Evolutionary conservation across 2,888 invertebrate genomes (phyloP).

Genomic region (Capitulum mitella): DNA sequence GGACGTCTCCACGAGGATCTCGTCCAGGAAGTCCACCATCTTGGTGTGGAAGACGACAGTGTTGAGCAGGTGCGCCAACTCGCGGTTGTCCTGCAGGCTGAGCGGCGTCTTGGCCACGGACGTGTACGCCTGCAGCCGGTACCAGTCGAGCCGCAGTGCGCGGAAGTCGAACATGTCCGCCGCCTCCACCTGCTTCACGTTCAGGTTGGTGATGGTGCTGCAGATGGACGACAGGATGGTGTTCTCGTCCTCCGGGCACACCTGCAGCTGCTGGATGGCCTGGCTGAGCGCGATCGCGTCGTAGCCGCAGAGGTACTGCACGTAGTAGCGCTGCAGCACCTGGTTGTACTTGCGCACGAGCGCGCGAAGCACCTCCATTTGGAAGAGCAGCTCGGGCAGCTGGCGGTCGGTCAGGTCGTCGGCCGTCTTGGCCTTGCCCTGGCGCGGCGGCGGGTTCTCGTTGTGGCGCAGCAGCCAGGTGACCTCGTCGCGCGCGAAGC

Average conservation of each 20-base stretch:
- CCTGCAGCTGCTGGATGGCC: constrained; percentile 65
- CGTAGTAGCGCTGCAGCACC: constrained; percentile 94
- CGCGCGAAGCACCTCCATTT: constrained; percentile 90
- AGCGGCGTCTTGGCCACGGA: constrained; percentile 62
- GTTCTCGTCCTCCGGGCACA: constrained; percentile 90
- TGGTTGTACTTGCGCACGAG: constrained; percentile 92
- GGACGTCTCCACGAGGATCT: constrained; percentile 91
- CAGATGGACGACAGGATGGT: constrained; percentile 86
- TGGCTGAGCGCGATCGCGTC: constrained; percentile 87
- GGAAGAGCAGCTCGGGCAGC: constrained; percentile 91
- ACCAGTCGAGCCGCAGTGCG: constrained; percentile 94
- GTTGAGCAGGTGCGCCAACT: constrained; percentile 85
- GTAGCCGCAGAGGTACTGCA: constrained; percentile 92
- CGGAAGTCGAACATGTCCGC: constrained; percentile 93
- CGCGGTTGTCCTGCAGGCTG: constrained; percentile 69
- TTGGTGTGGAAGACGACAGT: constrained; percentile 94
- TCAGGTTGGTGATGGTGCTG: constrained; percentile 73
- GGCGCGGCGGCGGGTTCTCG: constrained; percentile 84
- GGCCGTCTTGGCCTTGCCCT: constrained; percentile 75
- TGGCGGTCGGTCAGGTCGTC: constrained; percentile 93
- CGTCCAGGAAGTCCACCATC: constrained; percentile 96
- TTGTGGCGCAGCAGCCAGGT: constrained; percentile 83
- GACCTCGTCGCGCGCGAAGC: constrained; percentile 85
- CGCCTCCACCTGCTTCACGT: constrained; percentile 85
- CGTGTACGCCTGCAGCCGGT: constrained; percentile 87